Evolutionary conservation across 2,113 vertebrate species (phyloP).

Genomic region (Mustela nigripes): DNA sequence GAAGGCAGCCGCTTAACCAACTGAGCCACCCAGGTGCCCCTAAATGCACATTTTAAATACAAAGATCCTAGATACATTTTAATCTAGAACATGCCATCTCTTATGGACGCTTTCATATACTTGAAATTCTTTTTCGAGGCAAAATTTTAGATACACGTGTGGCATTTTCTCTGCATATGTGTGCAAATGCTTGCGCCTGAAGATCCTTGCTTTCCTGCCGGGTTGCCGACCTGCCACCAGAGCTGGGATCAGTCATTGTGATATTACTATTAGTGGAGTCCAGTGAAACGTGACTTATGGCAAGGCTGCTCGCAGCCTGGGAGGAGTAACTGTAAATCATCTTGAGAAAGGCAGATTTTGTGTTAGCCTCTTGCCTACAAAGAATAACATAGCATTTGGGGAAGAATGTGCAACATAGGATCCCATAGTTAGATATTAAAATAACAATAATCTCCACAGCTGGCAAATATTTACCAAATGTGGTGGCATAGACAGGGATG

Average conservation of each 20-base stretch:
- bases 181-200: conserved; percentile 68
- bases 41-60: background rate
- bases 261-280: conserved; percentile 71
- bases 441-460: conserved; percentile 95
- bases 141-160: background rate
- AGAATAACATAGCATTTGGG: conserved; percentile 94
- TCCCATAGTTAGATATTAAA: conserved; percentile 94
- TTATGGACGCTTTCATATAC: conserved; percentile 84
- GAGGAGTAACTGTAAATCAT: conserved; percentile 91
- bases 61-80: background rate
- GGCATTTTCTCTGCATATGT: conserved; percentile 48
- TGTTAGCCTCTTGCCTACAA: conserved; percentile 93
- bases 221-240: background rate
- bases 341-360: conserved; percentile 92
- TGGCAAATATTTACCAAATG: conserved; percentile 91
- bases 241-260: background rate
- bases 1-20: too few relatives aligned
- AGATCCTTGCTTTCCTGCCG: conserved; percentile 75
- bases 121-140: conserved; percentile 86
- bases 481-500: conserved; percentile 92
- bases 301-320: conserved; percentile 84
- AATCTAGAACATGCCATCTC: accelerated
- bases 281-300: conserved; percentile 84
- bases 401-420: conserved; percentile 93
- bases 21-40: too few relatives aligned